A percentile compares a stretch with the other conserved stretches of the same genome.
phyloP scores from a whole-genome alignment of 2,113 vertebrate species.

The Hemicordylus capensis region DNA sequence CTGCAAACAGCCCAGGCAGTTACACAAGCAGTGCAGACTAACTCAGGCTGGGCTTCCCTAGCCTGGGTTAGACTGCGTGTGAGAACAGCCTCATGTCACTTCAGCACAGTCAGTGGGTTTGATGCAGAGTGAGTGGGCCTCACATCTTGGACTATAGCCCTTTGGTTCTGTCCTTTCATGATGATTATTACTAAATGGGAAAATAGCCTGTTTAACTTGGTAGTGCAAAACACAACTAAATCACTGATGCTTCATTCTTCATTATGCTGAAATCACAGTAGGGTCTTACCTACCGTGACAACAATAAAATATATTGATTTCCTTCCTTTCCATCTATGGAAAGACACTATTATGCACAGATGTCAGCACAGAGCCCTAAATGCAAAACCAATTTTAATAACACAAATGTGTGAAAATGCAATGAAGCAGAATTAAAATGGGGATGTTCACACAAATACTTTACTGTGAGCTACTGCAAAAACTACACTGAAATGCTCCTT shows the following conservation, averaged over 20 bases:
- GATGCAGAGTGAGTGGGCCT: not conserved
- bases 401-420: conserved; percentile 25
- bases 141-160: conserved; percentile 28
- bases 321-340: conserved; percentile 53
- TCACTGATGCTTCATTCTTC: conserved; percentile 71
- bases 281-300: conserved; percentile 56
- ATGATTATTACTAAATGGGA: conserved; percentile 65
- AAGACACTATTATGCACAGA: conserved; percentile 22
- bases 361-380: conserved; percentile 41
- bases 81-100: not conserved
- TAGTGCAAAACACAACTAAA: conserved; percentile 68
- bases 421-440: not conserved
- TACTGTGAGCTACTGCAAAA: too few species aligned
- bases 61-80: too few species aligned
- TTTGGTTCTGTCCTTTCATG: conserved; percentile 47
- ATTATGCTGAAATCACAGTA: conserved; percentile 64
- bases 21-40: too few species aligned
- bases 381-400: conserved; percentile 45
- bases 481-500: not conserved
- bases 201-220: conserved; percentile 64
- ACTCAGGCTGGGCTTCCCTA: too few species aligned
- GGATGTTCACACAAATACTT: not conserved
- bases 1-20: too few species aligned
- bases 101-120: not conserved
- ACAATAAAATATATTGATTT: conserved; percentile 69